phyloP scores from a whole-genome alignment of 2,113 vertebrate genomes.

The Tychaedon coryphoeus region DNA sequence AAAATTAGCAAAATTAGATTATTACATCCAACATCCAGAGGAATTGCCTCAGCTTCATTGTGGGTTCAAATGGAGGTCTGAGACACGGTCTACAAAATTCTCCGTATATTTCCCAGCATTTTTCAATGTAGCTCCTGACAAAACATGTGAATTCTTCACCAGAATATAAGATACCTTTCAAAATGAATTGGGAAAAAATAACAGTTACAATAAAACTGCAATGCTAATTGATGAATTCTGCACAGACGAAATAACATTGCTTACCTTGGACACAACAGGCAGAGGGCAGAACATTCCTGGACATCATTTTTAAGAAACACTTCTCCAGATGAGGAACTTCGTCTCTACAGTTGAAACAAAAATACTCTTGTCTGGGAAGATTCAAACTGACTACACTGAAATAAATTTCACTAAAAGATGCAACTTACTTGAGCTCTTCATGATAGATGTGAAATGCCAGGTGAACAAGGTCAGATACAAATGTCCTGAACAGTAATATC shows the following conservation, averaged over 20 bases:
- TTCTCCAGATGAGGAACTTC: constrained; percentile 64
- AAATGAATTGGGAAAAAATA: background rate
- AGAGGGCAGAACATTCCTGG: constrained; percentile 78
- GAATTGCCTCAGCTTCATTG: constrained; percentile 82
- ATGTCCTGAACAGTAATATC: constrained; percentile 74
- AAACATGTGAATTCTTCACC: constrained; percentile 35
- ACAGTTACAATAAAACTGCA: background rate
- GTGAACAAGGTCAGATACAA: constrained; percentile 80
- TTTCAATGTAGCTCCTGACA: constrained; percentile 66
- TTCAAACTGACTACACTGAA: background rate
- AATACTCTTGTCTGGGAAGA: background rate
- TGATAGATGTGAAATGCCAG: constrained; percentile 82
- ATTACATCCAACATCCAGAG: constrained; percentile 87
- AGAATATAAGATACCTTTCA: constrained; percentile 80
- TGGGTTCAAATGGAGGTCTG: constrained; percentile 49
- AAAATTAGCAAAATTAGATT: background rate
- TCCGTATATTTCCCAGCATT: constrained; percentile 82
- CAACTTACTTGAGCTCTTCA: constrained; percentile 78
- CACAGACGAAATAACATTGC: background rate
- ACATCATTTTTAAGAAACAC: constrained; percentile 84
- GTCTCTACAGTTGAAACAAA: constrained; percentile 68
- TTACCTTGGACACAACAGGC: constrained; percentile 82
- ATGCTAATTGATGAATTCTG: background rate
- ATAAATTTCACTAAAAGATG: background rate
- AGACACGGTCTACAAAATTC: constrained; percentile 31